Percentiles rank a stretch among this genome's conserved stretches.
phyloP scores from a whole-genome alignment of 2,888 invertebrate species.

The Nyleta sp. region DNA sequence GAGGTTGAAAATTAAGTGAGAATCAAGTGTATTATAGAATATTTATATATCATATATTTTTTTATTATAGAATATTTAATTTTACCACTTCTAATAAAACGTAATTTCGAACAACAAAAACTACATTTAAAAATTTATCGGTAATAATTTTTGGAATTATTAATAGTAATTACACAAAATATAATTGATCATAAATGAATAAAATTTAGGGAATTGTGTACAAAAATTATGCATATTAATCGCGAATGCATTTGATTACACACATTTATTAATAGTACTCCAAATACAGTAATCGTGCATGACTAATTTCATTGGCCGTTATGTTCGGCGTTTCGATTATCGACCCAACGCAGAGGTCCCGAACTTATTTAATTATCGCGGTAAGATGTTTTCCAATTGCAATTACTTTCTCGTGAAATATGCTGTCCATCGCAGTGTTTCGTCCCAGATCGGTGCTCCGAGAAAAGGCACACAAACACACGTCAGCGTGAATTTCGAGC shows the following conservation, averaged over 20 bases:
- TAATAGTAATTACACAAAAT: too few relatives aligned
- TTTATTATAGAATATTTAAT: too few relatives aligned
- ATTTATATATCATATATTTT: too few relatives aligned
- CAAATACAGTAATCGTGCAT: constrained; percentile 29
- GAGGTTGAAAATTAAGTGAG: too few relatives aligned
- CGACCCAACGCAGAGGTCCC: background rate
- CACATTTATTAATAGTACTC: constrained; percentile 42
- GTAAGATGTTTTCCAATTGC: constrained; percentile 8
- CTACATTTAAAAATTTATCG: too few relatives aligned
- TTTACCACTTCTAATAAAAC: too few relatives aligned
- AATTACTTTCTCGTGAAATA: constrained; percentile 80
- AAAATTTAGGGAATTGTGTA: too few relatives aligned
- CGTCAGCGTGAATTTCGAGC: constrained; percentile 2
- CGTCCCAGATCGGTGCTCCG: constrained; percentile 46
- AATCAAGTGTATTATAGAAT: too few relatives aligned
- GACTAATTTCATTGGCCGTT: constrained; percentile 31
- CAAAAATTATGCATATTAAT: too few relatives aligned
- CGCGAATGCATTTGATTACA: constrained; percentile 17
- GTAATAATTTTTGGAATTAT: too few relatives aligned
- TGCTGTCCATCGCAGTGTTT: constrained; percentile 74
- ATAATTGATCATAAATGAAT: too few relatives aligned
- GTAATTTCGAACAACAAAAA: too few relatives aligned
- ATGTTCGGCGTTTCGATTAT: background rate
- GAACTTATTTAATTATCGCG: constrained; percentile 11
- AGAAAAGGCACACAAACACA: constrained; percentile 45